Evolutionary conservation across 2,113 vertebrate genomes (phyloP), one percentile per base, ranked within the genome.

Genomic region (Periophthalmus modestus): DNA sequence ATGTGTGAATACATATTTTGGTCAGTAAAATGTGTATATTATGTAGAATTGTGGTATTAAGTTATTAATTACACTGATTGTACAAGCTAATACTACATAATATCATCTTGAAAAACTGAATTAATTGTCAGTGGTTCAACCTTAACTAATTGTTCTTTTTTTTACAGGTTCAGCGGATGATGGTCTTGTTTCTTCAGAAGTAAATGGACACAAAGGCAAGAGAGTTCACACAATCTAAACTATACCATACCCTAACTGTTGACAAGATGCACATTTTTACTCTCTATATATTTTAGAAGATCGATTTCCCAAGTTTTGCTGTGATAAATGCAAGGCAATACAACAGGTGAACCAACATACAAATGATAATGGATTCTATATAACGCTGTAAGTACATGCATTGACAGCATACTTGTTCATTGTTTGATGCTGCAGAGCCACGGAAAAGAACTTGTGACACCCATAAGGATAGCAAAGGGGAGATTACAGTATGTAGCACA

Each of bases 381-480:
- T 5, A 63, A 63, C 18, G 13, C 15, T 63, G 15, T 63, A 15
- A 63, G 19, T 36, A 39, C 55, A 63, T 46, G 18, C 7, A 21
- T 21, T 55, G 19, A 69, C 52, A 48, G 52, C 16, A 62, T 69
- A 34, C 12, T 34, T 6, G n/a, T 55, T 7, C 57, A 14, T 85
- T 58, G 68, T 7, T 88, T 75, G 74, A 24, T 69, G 63, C 71
- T 23, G 75, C 86, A 97, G 95, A 95, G 86, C 28, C 89, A 90
- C 23, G 91, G 80, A 58, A 82, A 72, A 62, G 94, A 96, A 70
- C 81, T 90, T 4, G 92, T 95, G 74, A 93, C 86, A 21, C 96
- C 96, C 2, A 91, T 90, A 74, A 93, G 62, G 57, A 86, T 96
- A 54, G 82, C 93, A 54, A 86, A 87, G 87, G 94, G 92, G 75